Percentiles rank a stretch among this genome's conserved stretches.
phyloP scores from a whole-genome alignment of 2,888 invertebrate genomes.

The Limnephilus rhombicus region DNA sequence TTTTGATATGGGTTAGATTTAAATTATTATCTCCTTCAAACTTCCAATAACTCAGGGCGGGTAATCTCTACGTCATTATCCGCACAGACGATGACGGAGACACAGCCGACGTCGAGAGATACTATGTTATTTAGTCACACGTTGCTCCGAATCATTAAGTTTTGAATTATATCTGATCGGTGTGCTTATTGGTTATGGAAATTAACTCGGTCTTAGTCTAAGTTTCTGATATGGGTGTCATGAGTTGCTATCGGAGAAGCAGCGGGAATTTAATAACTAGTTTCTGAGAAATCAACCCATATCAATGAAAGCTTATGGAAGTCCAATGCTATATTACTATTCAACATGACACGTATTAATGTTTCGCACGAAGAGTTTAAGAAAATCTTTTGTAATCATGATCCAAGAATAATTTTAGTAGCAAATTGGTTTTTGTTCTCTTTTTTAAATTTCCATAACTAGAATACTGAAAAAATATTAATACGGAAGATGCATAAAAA shows the following conservation, averaged over 20 bases:
- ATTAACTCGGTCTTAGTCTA: background rate
- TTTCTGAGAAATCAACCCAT: background rate
- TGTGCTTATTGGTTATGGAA: conserved; percentile 1
- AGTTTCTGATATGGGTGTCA: background rate
- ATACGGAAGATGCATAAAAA: too few species aligned
- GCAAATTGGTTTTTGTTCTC: background rate
- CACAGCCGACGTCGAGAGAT: background rate
- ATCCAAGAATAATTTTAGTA: background rate
- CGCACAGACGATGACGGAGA: background rate
- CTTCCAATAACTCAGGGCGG: background rate
- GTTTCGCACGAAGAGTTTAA: background rate
- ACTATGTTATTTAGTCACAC: background rate
- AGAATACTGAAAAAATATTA: too few species aligned
- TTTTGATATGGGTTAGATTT: background rate
- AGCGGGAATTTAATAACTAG: background rate
- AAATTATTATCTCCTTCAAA: background rate
- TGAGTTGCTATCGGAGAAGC: background rate
- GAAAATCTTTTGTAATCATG: background rate
- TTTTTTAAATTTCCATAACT: background rate
- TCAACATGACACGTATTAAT: background rate
- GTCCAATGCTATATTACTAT: background rate
- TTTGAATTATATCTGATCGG: background rate
- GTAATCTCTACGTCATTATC: background rate
- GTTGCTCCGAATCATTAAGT: background rate
- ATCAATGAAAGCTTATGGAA: background rate